Conservation (phyloP, 2,113 vertebrate genomes). For the rabbit (Oryctolagus cuniculus) region DNA sequence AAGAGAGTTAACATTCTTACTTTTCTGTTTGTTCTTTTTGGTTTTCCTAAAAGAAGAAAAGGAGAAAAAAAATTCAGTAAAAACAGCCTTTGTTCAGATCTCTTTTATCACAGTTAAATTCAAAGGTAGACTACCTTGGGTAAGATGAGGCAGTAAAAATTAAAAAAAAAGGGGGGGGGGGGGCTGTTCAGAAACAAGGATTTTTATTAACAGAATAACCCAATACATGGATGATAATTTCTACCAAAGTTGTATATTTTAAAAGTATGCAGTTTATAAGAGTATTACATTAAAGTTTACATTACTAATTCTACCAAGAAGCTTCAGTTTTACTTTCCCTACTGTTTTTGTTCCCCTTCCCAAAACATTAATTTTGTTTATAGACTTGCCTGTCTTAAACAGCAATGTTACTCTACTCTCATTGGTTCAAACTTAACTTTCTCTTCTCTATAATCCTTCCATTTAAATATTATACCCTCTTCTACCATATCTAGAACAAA, state of each 20-base stretch:
- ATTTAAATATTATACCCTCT: not conserved
- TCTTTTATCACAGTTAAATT: not conserved
- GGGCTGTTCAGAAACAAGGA: not conserved
- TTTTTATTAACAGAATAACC: not conserved
- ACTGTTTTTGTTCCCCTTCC: not conserved
- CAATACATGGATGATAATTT: not conserved
- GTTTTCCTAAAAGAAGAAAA: slow-evolving; percentile 93
- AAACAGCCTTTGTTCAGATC: not conserved
- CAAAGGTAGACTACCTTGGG: not conserved
- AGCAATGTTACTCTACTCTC: not conserved
- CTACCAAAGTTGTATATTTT: not conserved
- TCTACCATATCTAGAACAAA: not conserved
- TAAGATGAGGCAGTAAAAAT: not conserved
- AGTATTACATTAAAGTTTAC: not conserved
- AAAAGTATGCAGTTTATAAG: not conserved
- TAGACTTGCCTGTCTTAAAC: not conserved
- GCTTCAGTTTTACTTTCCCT: not conserved
- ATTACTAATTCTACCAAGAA: not conserved
- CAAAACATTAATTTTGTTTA: not conserved
- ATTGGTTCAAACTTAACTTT: not conserved
- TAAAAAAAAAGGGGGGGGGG: too few relatives aligned
- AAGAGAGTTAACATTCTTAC: slow-evolving; percentile 88
- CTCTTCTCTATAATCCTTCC: not conserved
- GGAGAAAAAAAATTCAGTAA: slow-evolving; percentile 10
- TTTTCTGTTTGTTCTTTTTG: slow-evolving; percentile 99